Evolutionary conservation across 1,140 invertebrate genomes (phyloP).

Genomic region (Eumaeus atala): DNA sequence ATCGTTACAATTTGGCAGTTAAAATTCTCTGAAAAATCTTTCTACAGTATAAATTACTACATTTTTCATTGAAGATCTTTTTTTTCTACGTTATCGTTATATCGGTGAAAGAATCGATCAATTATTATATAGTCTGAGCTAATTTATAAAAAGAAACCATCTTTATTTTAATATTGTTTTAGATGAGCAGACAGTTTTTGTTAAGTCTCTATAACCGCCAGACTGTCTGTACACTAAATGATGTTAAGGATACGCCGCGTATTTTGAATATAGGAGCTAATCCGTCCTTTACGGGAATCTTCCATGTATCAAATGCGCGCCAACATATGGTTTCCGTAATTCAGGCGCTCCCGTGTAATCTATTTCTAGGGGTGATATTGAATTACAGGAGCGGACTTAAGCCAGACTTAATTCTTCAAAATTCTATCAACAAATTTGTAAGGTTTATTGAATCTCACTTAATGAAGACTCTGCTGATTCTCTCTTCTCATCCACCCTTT

Average conservation of each 20-base stretch:
- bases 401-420: conserved; percentile 32
- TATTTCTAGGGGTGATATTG: conserved; percentile 50
- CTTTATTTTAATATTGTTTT: no score
- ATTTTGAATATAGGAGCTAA: conserved; percentile 48
- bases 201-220: neutral
- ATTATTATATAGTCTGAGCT: no score
- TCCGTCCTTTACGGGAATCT: conserved; percentile 56
- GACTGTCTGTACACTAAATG: neutral
- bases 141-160: no score
- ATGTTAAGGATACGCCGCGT: conserved; percentile 19
- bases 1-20: no score
- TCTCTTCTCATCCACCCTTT: no score
- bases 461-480: no score
- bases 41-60: no score
- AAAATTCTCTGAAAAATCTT: no score
- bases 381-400: conserved; percentile 43
- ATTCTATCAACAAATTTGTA: conserved; percentile 6
- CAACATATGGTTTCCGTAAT: conserved; percentile 71
- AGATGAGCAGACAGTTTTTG: neutral
- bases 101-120: no score
- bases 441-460: no score
- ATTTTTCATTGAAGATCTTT: no score
- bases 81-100: no score
- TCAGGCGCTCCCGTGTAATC: conserved; percentile 61
- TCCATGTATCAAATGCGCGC: conserved; percentile 56